Evolutionary conservation across 1,140 invertebrate genomes (phyloP).

Genomic region (Tenebrio molitor): DNA sequence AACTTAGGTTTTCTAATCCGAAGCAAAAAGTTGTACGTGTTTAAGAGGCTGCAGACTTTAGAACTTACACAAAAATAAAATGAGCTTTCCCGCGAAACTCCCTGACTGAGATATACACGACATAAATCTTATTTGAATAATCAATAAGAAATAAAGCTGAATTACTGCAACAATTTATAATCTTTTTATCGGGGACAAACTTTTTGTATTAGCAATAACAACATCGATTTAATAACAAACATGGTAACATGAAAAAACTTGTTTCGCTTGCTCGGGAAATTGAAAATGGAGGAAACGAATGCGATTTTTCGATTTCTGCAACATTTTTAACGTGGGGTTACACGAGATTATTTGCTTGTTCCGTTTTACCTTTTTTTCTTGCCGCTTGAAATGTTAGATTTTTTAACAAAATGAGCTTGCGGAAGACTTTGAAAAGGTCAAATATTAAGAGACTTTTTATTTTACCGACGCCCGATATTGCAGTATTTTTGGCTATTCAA

Average conservation of each 20-base stretch:
- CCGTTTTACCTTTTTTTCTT: too few relatives aligned
- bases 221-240: constrained; percentile 11
- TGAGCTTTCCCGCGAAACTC: not conserved
- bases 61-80: not conserved
- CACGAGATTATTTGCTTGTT: too few relatives aligned
- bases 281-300: too few relatives aligned
- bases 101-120: constrained; percentile 10
- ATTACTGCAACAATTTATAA: constrained; percentile 21
- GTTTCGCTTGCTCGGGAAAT: not conserved
- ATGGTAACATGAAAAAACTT: not conserved
- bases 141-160: constrained; percentile 28
- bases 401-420: too few relatives aligned
- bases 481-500: too few relatives aligned
- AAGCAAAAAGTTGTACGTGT: constrained; percentile 20
- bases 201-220: constrained; percentile 1
- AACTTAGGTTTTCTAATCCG: constrained; percentile 12
- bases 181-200: constrained; percentile 13
- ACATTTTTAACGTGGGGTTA: too few relatives aligned
- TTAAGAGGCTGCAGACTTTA: not conserved
- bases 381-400: too few relatives aligned
- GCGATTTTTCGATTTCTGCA: too few relatives aligned
- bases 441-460: too few relatives aligned
- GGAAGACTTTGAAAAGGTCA: too few relatives aligned
- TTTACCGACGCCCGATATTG: too few relatives aligned
- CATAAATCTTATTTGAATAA: constrained; percentile 36